Base-by-base conservation (phyloP, 2,888 invertebrate species). In the Phalera bucephala region DNA sequence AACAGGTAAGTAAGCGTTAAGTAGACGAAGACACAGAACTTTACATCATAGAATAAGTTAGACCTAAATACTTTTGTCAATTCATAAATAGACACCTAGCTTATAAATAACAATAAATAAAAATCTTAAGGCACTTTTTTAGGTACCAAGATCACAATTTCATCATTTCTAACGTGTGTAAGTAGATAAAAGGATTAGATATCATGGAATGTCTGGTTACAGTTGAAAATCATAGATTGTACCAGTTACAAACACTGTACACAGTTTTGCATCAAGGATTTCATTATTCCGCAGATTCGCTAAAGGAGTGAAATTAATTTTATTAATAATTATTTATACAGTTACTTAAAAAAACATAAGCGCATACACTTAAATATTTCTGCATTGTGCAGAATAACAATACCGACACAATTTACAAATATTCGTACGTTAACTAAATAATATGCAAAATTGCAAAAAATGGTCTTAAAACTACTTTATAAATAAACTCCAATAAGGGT, bases 341-440 rank as follows among this genome's bases (percentile, higher is more conserved):
- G 77, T 78, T 70, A 80, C 72, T 72, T 79, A 80, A 72, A 77
- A 69, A 73, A 80, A 81, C 73, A 86, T 88, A 89, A 89, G 89
- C 89, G 89, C 89, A 89, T 87, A 88, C 83, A 85, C 76, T 81
- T 81, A 87, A 86, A 79, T 88, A 89, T 87, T 89, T 89, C 89
- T 76, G 88, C 89, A 88, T 88, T 89, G 79, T 89, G 88, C 89
- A 89, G 89, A 89, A 89, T 89, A 89, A 89, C 89, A 88, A 85
- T 88, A 87, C 84, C 80, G 87, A 87, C 86, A 84, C 83, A 88
- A 88, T 89, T 88, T 89, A 89, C 88, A 89, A 83, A 84, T 80
- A 83, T 72, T 70, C 67, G 67, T 71, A 76, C 61, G 70, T 78
- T 72, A 74, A 72, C 73, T 75, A 76, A 71, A 74, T 74, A 71